Conservation (phyloP, 1,140 invertebrate species). For the Drosophila punjabiensis region DNA sequence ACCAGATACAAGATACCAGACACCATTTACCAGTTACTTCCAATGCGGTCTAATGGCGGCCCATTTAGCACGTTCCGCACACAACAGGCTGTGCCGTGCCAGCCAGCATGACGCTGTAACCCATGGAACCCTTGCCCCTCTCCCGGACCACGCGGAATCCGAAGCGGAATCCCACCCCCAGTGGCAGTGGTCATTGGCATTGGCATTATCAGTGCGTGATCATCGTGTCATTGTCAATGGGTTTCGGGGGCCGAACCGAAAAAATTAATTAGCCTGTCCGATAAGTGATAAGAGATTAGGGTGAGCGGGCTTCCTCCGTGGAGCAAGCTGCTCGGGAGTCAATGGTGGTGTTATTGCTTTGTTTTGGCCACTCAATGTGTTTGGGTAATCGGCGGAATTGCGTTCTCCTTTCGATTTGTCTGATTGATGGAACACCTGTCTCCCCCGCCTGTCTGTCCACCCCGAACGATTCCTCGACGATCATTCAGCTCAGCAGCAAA, state of each 20-base stretch:
- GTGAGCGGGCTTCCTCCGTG: conserved; percentile 9
- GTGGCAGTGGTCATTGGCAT: conserved; percentile 19
- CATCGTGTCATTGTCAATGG: conserved; percentile 66
- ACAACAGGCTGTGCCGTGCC: conserved; percentile 21
- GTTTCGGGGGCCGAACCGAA: conserved; percentile 40
- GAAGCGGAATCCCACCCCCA: conserved; percentile 1
- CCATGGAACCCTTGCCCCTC: background rate
- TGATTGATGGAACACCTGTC: conserved; percentile 48
- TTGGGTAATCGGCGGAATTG: conserved; percentile 40
- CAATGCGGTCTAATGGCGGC: conserved; percentile 6
- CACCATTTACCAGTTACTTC: conserved; percentile 2
- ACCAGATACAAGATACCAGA: conserved; percentile 12
- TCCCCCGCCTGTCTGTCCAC: background rate
- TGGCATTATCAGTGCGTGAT: conserved; percentile 71
- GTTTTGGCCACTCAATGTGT: conserved; percentile 25
- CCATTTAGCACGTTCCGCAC: conserved; percentile 52
- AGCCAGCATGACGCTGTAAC: conserved; percentile 51
- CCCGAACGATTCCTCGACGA: background rate
- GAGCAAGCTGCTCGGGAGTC: conserved; percentile 3
- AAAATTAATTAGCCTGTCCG: conserved; percentile 69
- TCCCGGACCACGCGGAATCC: background rate
- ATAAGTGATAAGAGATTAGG: conserved; percentile 57
- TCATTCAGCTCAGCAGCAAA: background rate
- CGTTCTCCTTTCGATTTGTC: conserved; percentile 29
- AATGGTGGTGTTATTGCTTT: conserved; percentile 27